These are phyloP conservation scores for Telmatherina bonti DNA, from an alignment of 2,797 vertebrate genomes.

Conservation along the genomic window DNA sequence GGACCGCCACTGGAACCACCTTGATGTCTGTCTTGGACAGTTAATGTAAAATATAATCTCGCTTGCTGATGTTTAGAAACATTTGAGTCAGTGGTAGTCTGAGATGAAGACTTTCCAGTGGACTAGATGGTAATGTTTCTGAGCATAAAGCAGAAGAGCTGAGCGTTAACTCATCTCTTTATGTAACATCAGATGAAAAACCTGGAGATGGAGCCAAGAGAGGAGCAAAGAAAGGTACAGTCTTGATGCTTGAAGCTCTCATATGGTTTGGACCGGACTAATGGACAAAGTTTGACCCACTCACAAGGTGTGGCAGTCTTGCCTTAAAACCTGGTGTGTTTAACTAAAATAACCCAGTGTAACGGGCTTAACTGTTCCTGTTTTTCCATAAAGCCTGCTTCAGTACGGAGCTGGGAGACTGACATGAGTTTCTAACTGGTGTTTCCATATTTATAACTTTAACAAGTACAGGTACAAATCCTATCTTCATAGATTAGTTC, in stretches of 20 bases:
- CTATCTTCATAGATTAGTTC: no score
- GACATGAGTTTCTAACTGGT: no score
- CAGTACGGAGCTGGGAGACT: no score
- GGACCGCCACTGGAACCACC: no score
- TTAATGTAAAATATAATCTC: no score
- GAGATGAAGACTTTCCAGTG: no score
- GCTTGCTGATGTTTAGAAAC: no score
- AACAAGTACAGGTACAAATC: no score
- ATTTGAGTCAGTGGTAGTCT: no score
- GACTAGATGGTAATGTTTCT: background rate
- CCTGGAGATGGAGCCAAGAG: conserved; percentile 52
- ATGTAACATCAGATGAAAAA: conserved; percentile 76
- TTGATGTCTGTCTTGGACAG: no score
- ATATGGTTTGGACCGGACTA: conserved; percentile 24
- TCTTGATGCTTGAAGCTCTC: conserved; percentile 42
- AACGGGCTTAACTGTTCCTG: background rate
- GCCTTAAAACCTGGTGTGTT: background rate
- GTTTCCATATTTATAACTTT: no score
- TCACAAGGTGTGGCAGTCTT: conserved; percentile 2
- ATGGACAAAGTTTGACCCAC: conserved; percentile 7
- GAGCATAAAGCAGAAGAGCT: background rate
- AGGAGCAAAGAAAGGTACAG: conserved; percentile 70
- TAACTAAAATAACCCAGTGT: background rate
- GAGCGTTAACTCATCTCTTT: conserved; percentile 37
- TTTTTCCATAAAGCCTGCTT: no score